Percentiles rank a stretch among this genome's conserved stretches.
phyloP scores from a whole-genome alignment of 2,888 invertebrate genomes.

The Papilio protenor region DNA sequence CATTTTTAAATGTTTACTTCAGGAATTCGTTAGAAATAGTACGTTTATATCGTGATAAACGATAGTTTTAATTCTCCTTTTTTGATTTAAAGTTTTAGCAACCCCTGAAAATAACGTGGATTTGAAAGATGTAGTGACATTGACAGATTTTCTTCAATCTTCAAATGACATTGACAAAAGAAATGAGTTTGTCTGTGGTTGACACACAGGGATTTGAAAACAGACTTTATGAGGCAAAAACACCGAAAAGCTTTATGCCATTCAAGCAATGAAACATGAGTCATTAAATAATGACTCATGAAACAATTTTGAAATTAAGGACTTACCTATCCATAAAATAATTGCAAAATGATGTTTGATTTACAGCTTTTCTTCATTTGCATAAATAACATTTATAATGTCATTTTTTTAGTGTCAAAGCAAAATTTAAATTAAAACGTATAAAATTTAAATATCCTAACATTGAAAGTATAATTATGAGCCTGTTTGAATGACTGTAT shows the following conservation, averaged over 20 bases:
- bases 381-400: background rate
- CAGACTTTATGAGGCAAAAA: background rate
- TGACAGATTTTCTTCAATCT: background rate
- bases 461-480: background rate
- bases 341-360: background rate
- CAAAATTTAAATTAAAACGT: constrained; percentile 15
- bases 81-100: background rate
- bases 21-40: background rate
- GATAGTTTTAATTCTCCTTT: background rate
- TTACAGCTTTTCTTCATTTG: background rate
- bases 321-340: background rate
- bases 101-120: constrained; percentile 38
- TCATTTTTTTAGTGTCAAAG: background rate
- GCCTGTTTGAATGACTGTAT: background rate
- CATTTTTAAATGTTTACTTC: constrained; percentile 56
- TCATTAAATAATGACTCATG: no score
- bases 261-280: no score
- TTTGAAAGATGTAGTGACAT: constrained; percentile 45
- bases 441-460: background rate
- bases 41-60: background rate
- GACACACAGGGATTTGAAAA: background rate
- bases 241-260: background rate
- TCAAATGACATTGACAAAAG: background rate
- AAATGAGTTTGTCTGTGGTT: constrained; percentile 1
- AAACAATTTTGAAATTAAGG: no score